phyloP scores from a whole-genome alignment of 2,113 vertebrate species.

The Syngnathus typhle region DNA sequence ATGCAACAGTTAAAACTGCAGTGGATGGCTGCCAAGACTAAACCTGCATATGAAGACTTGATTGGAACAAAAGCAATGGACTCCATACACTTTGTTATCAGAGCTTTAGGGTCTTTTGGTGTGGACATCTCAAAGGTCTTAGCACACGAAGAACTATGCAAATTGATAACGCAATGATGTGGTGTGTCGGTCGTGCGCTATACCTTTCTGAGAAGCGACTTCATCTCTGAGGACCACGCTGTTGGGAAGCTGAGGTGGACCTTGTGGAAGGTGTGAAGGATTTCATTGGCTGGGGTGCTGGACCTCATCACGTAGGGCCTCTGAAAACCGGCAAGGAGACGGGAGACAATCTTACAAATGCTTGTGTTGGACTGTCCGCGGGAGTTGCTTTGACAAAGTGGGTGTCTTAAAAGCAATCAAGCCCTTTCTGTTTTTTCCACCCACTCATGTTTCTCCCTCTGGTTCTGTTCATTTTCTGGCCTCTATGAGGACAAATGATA shows the following conservation, averaged over 20 bases:
- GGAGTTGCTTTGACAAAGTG: constrained; percentile 29
- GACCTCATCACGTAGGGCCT: constrained; percentile 90
- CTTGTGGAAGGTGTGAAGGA: constrained; percentile 79
- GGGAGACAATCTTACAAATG: constrained; percentile 7
- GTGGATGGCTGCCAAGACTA: constrained; percentile 44
- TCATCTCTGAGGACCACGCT: constrained; percentile 83
- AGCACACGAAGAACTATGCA: too few species aligned
- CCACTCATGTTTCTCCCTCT: neutral
- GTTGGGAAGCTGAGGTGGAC: constrained; percentile 80
- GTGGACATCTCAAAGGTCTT: too few species aligned
- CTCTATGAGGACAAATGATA: constrained; percentile 22
- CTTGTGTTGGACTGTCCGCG: constrained; percentile 6
- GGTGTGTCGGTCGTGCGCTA: too few species aligned
- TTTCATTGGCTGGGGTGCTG: constrained; percentile 77
- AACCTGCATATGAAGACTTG: constrained; percentile 23
- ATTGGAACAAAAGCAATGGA: neutral
- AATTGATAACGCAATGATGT: too few species aligned
- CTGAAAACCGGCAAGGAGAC: constrained; percentile 57
- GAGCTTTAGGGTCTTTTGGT: too few species aligned
- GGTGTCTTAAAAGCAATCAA: constrained; percentile 19
- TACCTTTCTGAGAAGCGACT: constrained; percentile 85
- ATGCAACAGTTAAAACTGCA: constrained; percentile 69
- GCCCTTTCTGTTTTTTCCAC: constrained; percentile 6
- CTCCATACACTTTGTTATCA: neutral
- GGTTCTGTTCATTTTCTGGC: constrained; percentile 24